Conservation (phyloP, 2,113 vertebrate species). For the Tyrannus savana region DNA sequence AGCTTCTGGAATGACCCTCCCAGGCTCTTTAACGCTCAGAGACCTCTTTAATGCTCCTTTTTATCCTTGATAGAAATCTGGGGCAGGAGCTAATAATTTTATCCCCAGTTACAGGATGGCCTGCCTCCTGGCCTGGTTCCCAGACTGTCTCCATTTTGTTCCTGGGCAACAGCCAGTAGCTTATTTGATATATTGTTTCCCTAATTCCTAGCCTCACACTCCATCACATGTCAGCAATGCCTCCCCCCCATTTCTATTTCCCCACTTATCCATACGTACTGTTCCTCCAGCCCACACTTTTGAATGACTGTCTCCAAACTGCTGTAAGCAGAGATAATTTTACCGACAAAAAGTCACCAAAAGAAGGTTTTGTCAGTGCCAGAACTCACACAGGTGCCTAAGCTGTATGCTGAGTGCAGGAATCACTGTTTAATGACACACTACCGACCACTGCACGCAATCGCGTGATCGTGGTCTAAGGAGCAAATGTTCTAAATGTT, state of each 20-base stretch:
- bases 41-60: not conserved
- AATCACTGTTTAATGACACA: not conserved
- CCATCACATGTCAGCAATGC: not conserved
- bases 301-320: not conserved
- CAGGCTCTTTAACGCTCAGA: not conserved
- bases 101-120: not conserved
- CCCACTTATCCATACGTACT: not conserved
- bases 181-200: slow-evolving; percentile 52
- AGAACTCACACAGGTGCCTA: not conserved
- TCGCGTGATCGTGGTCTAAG: not conserved
- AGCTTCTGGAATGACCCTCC: not conserved
- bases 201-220: slow-evolving; percentile 9
- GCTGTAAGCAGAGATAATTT: not conserved
- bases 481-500: not conserved
- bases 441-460: not conserved
- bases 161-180: slow-evolving; percentile 40
- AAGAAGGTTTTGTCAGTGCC: not conserved
- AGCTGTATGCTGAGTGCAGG: not conserved
- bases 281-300: not conserved
- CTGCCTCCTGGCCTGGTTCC: slow-evolving; percentile 37
- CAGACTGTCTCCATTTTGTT: slow-evolving; percentile 60
- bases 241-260: not conserved
- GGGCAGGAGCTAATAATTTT: slow-evolving; percentile 45
- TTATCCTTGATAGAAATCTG: slow-evolving; percentile 29
- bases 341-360: not conserved